These are phyloP conservation scores for Callaeas wilsoni DNA, from an alignment of 2,113 vertebrate species.

Conservation along the genomic window DNA sequence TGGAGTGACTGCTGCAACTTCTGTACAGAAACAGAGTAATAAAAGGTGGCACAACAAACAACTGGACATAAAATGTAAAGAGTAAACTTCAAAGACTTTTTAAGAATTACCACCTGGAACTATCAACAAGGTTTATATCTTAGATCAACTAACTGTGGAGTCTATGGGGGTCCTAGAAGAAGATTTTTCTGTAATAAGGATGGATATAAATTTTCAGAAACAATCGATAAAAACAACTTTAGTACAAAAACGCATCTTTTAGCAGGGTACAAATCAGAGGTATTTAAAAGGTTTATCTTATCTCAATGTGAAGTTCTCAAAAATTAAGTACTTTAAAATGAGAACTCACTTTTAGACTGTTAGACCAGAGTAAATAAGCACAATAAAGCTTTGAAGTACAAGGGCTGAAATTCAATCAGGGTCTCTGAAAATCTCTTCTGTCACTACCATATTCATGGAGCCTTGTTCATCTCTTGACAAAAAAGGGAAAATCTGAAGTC, in stretches of 20 bases:
- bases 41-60: not conserved
- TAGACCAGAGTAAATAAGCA: not conserved
- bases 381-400: not conserved
- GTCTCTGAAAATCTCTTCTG: not conserved
- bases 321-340: not conserved
- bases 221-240: not conserved
- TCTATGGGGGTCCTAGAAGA: not conserved
- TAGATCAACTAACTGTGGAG: not conserved
- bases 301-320: not conserved
- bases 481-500: not conserved
- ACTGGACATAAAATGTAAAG: not conserved
- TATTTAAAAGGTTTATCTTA: not conserved
- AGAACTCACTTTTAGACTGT: not conserved
- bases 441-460: not conserved
- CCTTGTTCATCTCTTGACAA: not conserved
- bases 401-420: not conserved
- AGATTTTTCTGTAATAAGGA: not conserved
- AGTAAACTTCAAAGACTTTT: not conserved
- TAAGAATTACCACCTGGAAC: not conserved
- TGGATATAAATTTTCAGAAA: not conserved
- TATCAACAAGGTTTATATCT: not conserved
- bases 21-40: not conserved
- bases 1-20: not conserved
- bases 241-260: not conserved
- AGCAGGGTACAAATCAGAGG: not conserved